phyloP scores from a whole-genome alignment of 2,113 vertebrate genomes.

The Apodemus speciosus region DNA sequence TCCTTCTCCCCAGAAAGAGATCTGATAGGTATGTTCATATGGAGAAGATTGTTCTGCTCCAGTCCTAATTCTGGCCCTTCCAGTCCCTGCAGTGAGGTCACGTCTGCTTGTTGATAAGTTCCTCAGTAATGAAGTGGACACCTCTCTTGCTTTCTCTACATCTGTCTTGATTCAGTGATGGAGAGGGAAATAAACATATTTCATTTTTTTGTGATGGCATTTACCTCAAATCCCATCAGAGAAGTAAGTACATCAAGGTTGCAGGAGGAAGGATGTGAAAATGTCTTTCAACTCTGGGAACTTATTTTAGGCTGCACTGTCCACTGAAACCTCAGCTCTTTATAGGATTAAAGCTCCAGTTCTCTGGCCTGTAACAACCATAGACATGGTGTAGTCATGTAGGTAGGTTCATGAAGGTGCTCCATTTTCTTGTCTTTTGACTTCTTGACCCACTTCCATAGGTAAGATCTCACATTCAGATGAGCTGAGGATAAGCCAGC shows the following conservation, averaged over 20 bases:
- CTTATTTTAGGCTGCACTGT: not conserved
- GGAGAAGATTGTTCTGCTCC: not conserved
- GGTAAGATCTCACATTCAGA: not conserved
- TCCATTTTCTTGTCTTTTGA: not conserved
- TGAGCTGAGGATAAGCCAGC: not conserved
- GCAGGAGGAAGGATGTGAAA: not conserved
- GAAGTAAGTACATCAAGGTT: not conserved
- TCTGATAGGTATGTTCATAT: not conserved
- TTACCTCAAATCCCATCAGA: constrained; percentile 53
- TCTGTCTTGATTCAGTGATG: constrained; percentile 23
- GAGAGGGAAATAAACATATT: constrained; percentile 10
- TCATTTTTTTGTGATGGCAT: constrained; percentile 27
- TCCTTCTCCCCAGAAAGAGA: not conserved
- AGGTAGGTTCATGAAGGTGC: constrained; percentile 32
- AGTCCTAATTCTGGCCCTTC: no score
- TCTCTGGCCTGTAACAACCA: not conserved
- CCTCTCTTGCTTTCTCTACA: not conserved
- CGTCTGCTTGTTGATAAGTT: not conserved
- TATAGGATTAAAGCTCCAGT: not conserved
- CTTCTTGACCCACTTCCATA: not conserved
- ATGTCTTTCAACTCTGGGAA: not conserved
- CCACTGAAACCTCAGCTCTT: not conserved
- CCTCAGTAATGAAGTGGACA: not conserved
- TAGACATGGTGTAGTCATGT: not conserved
- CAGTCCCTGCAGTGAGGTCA: not conserved